Base-by-base conservation (phyloP, 2,888 invertebrate genomes). In the Netelia inedita region DNA sequence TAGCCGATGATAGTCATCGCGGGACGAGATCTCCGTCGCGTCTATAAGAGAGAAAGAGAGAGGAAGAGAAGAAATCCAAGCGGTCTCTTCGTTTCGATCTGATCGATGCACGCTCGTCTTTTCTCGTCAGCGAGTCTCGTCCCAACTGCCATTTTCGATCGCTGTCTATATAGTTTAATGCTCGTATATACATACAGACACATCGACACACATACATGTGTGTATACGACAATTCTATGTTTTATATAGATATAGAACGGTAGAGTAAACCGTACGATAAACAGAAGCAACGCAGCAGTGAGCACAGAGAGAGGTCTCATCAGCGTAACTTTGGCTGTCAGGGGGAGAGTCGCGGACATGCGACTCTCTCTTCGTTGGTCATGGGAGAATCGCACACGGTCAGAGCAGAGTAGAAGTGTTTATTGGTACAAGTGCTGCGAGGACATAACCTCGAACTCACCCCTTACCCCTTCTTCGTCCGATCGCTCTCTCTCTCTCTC, bases 241-340 rank as follows among this genome's bases (percentile, higher is more conserved):
- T 10, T 50, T 11, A 11, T 50, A n/a, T 3, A 11, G 50, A 55
- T 21, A 19, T 63, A 63, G 46, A 11, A 50, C 46, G 69, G 28
- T 50, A 71, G 19, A 35, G 46, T 46, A 63, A 73, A 74, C 43
- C 11, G 46, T 35, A 57, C 68, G 35, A 63, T 76, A 61, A 53
- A 73, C 55, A 43, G 75, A 59, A 71, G 83, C 71, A 71, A 66
- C 65, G 14, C 46, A 23, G 63, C 19, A 55, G 11, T 63, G 63
- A 55, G 65, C 65, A 46, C 41, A 61, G 74, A 68, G 76, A 78
- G 63, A 57, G 79, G 69, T 82, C 90, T 91, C 90, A 90, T 91
- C 90, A 90, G 89, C 89, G 91, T 91, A 91, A 90, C 91, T 91
- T 89, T 87, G 87, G 85, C 87, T 90, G 90, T 90, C 91, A 88